phyloP scores from a whole-genome alignment of 2,797 vertebrate genomes.

The Echeneis naucrates region DNA sequence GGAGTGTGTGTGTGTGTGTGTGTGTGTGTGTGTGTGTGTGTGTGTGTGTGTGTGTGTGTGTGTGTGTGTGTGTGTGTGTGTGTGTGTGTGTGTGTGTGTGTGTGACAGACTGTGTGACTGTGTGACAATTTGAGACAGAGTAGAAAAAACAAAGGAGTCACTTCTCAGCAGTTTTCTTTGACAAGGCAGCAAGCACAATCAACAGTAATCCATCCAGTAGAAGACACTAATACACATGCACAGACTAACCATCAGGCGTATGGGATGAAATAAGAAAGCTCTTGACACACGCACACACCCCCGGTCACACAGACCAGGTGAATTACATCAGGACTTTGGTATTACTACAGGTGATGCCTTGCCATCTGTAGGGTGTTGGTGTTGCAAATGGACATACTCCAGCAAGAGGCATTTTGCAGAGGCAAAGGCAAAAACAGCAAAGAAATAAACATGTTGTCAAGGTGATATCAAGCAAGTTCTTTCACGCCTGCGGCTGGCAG shows the following conservation, averaged over 20 bases:
- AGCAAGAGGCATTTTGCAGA: conserved; percentile 58
- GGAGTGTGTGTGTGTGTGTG: conserved; percentile 63
- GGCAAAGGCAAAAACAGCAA: conserved; percentile 58
- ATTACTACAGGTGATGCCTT: conserved; percentile 75
- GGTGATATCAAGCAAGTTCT: conserved; percentile 72
- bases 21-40: conserved; percentile 34
- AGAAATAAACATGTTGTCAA: conserved; percentile 78
- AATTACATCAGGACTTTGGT: conserved; percentile 74
- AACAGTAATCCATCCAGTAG: conserved; percentile 48
- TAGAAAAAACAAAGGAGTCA: conserved; percentile 45
- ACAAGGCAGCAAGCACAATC: conserved; percentile 50
- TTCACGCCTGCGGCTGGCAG: conserved; percentile 66
- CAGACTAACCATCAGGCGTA: conserved; percentile 21
- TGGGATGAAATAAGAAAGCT: conserved; percentile 4
- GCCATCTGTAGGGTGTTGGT: conserved; percentile 70
- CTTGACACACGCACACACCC: conserved; percentile 3
- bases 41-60: conserved; percentile 38
- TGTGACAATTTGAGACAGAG: conserved; percentile 24
- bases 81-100: conserved; percentile 37
- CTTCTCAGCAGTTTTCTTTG: conserved; percentile 42
- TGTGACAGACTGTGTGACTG: conserved; percentile 31
- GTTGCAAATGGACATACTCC: conserved; percentile 50
- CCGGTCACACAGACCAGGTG: conserved; percentile 44
- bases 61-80: conserved; percentile 53
- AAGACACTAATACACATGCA: conserved; percentile 10